A percentile compares a stretch with the other conserved stretches of the same genome.
Evolutionary conservation across 1,140 invertebrate species (phyloP).

Genomic region (Lysiphlebus fabarum): DNA sequence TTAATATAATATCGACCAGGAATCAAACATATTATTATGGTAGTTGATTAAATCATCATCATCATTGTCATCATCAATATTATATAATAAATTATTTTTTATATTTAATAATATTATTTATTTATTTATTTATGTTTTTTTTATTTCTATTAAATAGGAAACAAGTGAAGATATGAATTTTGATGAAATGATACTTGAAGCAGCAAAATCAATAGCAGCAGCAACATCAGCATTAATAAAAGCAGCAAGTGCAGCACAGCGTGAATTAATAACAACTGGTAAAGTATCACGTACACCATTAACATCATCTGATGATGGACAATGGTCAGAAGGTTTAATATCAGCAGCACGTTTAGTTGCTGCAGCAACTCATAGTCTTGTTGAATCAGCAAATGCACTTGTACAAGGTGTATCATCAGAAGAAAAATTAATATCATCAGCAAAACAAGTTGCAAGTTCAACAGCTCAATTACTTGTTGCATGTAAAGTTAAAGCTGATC

Average conservation of each 20-base stretch:
- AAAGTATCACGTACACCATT: constrained; percentile 77
- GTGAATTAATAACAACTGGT: constrained; percentile 79
- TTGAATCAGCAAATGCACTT: constrained; percentile 94
- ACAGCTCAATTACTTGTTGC: constrained; percentile 96
- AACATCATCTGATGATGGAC: constrained; percentile 89
- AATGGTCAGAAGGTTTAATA: constrained; percentile 97
- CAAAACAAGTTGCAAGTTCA: constrained; percentile 94
- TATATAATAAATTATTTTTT: background rate
- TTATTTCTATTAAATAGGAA: constrained; percentile 67
- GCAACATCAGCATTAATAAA: constrained; percentile 95
- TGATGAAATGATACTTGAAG: constrained; percentile 98
- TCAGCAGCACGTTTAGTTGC: constrained; percentile 94
- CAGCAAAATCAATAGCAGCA: constrained; percentile 95
- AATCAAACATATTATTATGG: constrained; percentile 99
- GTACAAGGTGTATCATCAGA: constrained; percentile 93
- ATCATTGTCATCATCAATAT: background rate
- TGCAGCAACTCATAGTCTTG: constrained; percentile 93
- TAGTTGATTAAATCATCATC: constrained; percentile 39
- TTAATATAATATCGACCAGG: constrained; percentile 84
- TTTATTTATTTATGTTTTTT: background rate
- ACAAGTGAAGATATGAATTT: constrained; percentile 93
- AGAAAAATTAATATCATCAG: constrained; percentile 93
- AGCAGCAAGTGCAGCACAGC: constrained; percentile 92
- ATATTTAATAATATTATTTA: no score
- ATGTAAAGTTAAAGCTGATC: constrained; percentile 96